phyloP scores from a whole-genome alignment of 2,888 invertebrate species.

The Campoplex capitator region DNA sequence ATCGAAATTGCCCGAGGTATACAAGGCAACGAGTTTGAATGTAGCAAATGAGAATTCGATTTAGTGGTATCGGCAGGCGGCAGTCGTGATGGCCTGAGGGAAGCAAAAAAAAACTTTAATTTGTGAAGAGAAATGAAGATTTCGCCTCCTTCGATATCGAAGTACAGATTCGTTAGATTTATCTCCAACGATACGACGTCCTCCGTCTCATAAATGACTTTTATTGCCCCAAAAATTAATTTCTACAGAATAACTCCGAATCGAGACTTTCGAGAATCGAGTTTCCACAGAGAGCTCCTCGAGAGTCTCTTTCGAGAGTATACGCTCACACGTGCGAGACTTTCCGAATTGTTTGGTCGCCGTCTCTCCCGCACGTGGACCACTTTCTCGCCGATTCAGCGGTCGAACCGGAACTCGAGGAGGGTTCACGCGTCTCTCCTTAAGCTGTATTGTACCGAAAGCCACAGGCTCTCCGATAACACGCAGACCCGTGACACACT shows the following conservation, averaged over 20 bases:
- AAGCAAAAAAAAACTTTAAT: background rate
- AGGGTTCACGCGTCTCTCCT: constrained; percentile 26
- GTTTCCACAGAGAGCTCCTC: background rate
- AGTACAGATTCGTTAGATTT: too few relatives aligned
- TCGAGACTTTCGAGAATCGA: background rate
- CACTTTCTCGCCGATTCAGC: constrained; percentile 77
- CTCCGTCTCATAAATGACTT: too few relatives aligned
- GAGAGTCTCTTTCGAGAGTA: background rate
- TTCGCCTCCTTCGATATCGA: background rate
- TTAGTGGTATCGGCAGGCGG: background rate
- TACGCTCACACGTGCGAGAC: constrained; percentile 5
- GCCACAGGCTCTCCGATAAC: constrained; percentile 33
- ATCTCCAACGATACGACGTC: too few relatives aligned
- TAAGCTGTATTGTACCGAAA: background rate
- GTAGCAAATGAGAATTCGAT: background rate
- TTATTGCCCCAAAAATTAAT: too few relatives aligned
- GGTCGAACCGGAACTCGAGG: constrained; percentile 37
- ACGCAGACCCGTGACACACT: constrained; percentile 78
- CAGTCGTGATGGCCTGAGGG: background rate
- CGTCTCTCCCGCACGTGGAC: constrained; percentile 71
- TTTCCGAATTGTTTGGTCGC: constrained; percentile 43
- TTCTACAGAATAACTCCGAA: background rate
- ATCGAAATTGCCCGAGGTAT: constrained; percentile 44
- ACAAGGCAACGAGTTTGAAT: constrained; percentile 21
- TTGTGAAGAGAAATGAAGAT: background rate